Base-by-base conservation (phyloP, 2,113 vertebrate species). In the Chrysemys picta region DNA sequence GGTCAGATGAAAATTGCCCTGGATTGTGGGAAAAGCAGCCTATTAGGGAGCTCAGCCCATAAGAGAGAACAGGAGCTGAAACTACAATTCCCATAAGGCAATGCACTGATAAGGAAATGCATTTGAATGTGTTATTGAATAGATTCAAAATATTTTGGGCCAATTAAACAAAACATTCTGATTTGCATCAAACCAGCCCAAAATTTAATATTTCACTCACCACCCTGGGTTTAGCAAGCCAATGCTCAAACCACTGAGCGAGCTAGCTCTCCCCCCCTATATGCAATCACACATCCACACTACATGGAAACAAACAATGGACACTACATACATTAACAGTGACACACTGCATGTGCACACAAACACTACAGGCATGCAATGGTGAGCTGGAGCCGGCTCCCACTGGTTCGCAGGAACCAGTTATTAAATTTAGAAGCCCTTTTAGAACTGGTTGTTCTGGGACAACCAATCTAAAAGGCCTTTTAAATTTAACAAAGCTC, bases 21-120 rank as follows among this genome's bases (percentile, higher is more conserved):
- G 45, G 53, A 65, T 12, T 62, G 16, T 0, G 0, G 54, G 31
- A 79, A 95, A 85, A 0, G 0, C 6, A 10, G 31, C 62, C 29
- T 89, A 83, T 12, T 42, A 83, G 35, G 6, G 29, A 89, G 25
- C 25, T 87, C 72, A 57, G 21, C 80, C 80, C 29, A 42, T 83
- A 42, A 50, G 53, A 53, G 83, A 89, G 14, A 0, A 2, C 82
- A 82, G 57, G 59, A 78, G 35, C 4, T 29, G 50, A n/a, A 50
- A 12, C 57, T 82, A 1, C 10, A 76, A 91, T 6, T 78, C 4
- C 62, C 62, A n/a, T n/a, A 65, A 62, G 29, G 27, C 57, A 62
- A 62, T 31, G 57, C 57, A 25, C 19, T 52, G 35, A 8, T 24
- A 57, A n/a, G 29, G 24, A 13, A 81, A 49, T 49, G 88, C 3